These are phyloP conservation scores for Spinus olivaceus DNA, from an alignment of 2,797 vertebrate species.

Conservation along the genomic window DNA sequence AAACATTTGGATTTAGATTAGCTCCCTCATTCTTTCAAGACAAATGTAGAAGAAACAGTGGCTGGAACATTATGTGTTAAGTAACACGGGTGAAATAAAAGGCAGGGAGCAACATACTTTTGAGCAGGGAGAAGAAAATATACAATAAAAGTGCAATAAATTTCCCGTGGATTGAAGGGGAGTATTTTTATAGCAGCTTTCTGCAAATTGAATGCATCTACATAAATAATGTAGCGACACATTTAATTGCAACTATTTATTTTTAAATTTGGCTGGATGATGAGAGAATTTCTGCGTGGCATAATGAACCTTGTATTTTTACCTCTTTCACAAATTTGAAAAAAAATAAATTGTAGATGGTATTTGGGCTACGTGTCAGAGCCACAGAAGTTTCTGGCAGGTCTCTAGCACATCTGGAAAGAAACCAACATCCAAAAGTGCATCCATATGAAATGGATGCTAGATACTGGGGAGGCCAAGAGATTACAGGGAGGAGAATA, in stretches of 20 bases:
- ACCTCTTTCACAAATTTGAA: neutral
- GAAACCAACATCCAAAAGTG: neutral
- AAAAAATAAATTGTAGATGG: neutral
- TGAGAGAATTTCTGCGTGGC: neutral
- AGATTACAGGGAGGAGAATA: neutral
- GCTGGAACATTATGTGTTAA: constrained; percentile 17
- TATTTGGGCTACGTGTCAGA: neutral
- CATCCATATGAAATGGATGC: neutral
- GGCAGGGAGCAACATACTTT: neutral
- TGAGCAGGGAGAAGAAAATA: neutral
- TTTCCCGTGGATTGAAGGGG: neutral
- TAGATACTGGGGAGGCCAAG: neutral
- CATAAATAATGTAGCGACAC: constrained; percentile 22
- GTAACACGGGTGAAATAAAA: neutral
- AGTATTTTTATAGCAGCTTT: constrained; percentile 50
- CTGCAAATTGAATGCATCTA: constrained; percentile 46
- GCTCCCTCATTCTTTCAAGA: neutral
- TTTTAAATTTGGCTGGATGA: constrained; percentile 37
- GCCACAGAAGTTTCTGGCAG: neutral
- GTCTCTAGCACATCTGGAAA: neutral
- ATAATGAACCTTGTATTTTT: neutral
- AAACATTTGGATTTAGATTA: constrained; percentile 35
- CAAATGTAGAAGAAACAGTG: neutral
- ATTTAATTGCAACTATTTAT: constrained; percentile 56
- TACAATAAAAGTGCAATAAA: constrained; percentile 39